phyloP scores from a whole-genome alignment of 2,113 vertebrate species.

The Regulus satrapa region DNA sequence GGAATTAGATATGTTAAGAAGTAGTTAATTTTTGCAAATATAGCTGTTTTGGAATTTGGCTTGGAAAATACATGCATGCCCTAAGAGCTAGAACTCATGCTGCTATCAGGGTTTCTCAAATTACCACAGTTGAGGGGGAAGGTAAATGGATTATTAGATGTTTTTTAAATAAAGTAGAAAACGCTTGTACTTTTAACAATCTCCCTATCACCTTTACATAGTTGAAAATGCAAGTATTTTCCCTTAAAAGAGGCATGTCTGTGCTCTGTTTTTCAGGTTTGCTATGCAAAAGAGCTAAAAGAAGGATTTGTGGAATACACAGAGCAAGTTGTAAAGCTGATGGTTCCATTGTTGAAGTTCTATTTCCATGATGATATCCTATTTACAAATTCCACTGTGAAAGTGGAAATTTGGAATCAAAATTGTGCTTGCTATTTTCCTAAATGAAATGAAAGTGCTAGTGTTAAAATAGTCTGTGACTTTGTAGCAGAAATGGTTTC shows the following conservation, averaged over 20 bases:
- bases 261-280: conserved; percentile 80
- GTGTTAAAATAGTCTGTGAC: neutral
- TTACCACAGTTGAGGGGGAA: neutral
- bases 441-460: neutral
- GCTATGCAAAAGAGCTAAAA: conserved; percentile 97
- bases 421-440: neutral
- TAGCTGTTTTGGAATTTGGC: neutral
- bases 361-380: conserved; percentile 99
- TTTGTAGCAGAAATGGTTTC: neutral
- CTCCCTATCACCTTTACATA: neutral
- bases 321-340: conserved; percentile 97
- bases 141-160: neutral
- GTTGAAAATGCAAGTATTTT: neutral
- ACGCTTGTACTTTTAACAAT: neutral
- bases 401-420: neutral
- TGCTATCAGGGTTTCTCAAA: neutral
- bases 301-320: conserved; percentile 98
- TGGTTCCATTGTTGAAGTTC: conserved; percentile 97
- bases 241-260: neutral
- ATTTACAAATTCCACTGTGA: neutral
- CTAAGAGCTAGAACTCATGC: neutral
- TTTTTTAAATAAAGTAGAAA: neutral
- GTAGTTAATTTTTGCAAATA: neutral
- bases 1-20: neutral
- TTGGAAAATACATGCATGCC: neutral